Conservation (phyloP, 2,888 invertebrate species). For the Cheilosia vernalis region DNA sequence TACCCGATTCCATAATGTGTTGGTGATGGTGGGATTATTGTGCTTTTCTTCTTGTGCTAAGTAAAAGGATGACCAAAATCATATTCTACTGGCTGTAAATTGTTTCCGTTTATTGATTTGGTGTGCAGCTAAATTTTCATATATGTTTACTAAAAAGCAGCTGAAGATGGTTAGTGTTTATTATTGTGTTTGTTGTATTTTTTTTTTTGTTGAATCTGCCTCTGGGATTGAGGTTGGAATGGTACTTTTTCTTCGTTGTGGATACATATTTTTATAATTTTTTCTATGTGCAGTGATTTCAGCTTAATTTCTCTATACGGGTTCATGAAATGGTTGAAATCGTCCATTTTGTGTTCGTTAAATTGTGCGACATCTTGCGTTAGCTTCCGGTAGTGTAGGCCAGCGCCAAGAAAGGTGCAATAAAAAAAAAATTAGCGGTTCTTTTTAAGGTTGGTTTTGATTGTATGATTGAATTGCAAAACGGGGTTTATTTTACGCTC, state of each 20-base stretch:
- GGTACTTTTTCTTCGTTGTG: background rate
- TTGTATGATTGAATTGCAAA: too few species aligned
- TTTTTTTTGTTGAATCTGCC: background rate
- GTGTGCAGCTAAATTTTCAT: background rate
- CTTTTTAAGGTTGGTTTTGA: too few species aligned
- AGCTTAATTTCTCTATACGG: background rate
- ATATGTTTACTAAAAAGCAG: background rate
- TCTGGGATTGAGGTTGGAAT: background rate
- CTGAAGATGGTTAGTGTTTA: background rate
- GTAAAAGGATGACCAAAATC: too few species aligned
- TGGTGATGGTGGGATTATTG: too few species aligned
- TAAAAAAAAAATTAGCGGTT: too few species aligned
- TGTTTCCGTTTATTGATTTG: background rate
- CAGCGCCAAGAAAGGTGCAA: too few species aligned
- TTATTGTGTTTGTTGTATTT: background rate
- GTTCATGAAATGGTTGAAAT: background rate
- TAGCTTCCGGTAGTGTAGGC: constrained; percentile 17
- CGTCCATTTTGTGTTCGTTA: constrained; percentile 46
- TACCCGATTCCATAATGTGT: background rate
- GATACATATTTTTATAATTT: background rate
- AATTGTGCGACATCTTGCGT: constrained; percentile 36
- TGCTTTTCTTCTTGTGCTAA: too few species aligned
- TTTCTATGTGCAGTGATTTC: background rate
- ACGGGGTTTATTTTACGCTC: too few species aligned
- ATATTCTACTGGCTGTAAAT: background rate